Evolutionary conservation across 2,888 invertebrate genomes (phyloP), one percentile per base, ranked within the genome.

Genomic region (Drosophila atripex): DNA sequence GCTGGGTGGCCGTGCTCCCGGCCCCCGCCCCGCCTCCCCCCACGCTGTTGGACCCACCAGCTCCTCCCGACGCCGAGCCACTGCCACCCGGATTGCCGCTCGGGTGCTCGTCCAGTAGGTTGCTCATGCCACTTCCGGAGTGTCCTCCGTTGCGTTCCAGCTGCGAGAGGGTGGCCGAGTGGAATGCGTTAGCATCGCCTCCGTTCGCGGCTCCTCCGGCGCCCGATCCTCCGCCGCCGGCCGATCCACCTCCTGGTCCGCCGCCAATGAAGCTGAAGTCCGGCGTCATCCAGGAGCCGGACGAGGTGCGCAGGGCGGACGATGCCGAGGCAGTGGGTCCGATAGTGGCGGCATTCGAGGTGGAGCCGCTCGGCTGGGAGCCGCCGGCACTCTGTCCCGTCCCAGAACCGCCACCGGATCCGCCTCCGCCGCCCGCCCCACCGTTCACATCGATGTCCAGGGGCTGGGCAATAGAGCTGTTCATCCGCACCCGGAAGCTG

Each of bases 391-490:
- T 58, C 8, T 47, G 47, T 8, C 18, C 39, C 5, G 35, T 18
- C 11, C 38, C 47, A 16, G 18, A 52, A 16, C 71, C 70, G 14
- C 69, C 63, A 3, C 41, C 45, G 0, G 25, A 18, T 3, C 56
- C 71, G 9, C 28, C 7, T 1, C 25, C 71, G 3, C 28, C 65
- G 3, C 41, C 45, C 0, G 23, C 14, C 2, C 56, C 71, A 0
- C 80, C 80, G 52, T 77, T 80, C 0, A 84, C 87, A 72, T 84
- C 84, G 47, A 84, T 84, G 16, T 77, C 84, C 46, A 84, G 35
- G 0, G 84, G 84, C 32, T 87, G 49, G 0, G 76, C 77, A 35
- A 84, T 82, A 2, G 83, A 75, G 51, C 73, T 82, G 14, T 78
- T 78, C 57, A 84, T 66, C 41, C 82, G 74, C 23, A 84, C 70